Evolutionary conservation across 2,888 invertebrate genomes (phyloP), one percentile per base, ranked within the genome.

Genomic region (Tetrapedia diversipes): DNA sequence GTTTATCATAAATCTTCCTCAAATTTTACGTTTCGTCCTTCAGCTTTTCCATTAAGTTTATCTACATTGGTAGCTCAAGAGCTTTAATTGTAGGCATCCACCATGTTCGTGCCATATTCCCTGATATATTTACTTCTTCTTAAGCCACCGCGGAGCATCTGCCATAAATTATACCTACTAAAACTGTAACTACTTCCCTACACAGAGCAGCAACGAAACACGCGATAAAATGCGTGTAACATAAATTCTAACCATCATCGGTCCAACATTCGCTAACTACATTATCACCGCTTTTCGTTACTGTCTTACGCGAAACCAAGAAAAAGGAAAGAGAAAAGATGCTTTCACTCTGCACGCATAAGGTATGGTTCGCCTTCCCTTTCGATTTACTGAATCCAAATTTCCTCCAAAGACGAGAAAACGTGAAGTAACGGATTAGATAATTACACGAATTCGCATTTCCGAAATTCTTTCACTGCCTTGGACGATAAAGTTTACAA

Each of bases 221-320:
- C 16, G 16, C 43, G 43, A 60, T 60, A 32, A 60, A 60, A 6
- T 43, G 29, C 43, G 22, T 22, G 8, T 14, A 16, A 29, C 43
- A 27, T 60, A 45, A 60, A 60, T 43, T 43, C 29, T 29, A 32
- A 32, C 22, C 14, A 22, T 57, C 56, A 39, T 39, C 39, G n/a
- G n/a, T 2, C 16, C 24, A n/a, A 24, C 39, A 56, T 56, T 57
- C 56, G 4, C 3, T 24, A 39, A 57, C 11, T 27, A 39, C 11
- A 39, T 39, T 57, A n/a, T n/a, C n/a, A n/a, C 24, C 0, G 39
- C 6, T 27, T 39, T 6, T 14, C 0, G 19, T 6, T 10, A 16
- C 10, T 8, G 10, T 11, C 10, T 22, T 4, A 16, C 10, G 0
- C 8, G 10, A 24, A 56, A 2, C 10, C 14, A 37, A 49, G n/a